Evolutionary conservation across 2,888 invertebrate genomes (phyloP), one percentile per base, ranked within the genome.

Genomic region (Chloroclystis v-ata): DNA sequence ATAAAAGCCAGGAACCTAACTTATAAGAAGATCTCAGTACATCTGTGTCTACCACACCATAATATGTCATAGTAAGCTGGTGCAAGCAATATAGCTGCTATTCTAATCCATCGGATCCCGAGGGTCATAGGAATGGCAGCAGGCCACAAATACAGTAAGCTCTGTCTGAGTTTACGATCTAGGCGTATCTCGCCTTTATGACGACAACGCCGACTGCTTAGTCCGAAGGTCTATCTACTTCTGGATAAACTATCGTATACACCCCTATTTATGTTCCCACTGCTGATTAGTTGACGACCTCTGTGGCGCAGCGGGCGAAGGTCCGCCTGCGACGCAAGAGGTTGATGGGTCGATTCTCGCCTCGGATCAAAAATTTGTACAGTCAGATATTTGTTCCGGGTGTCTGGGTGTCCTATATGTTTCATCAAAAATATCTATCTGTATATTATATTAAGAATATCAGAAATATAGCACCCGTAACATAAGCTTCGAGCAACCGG

Each of bases 81-180:
- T 54, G 56, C 57, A 60, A 52, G 60, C 64, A 61, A 67, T 72
- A 72, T 57, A 52, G 60, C 55, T 52, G 62, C 56, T 60, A 59
- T 59, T 55, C 63, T 73, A 73, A 75, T 72, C 75, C 71, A 65
- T 57, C 52, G 74, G 70, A 66, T 69, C 59, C 59, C 56, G 49
- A 66, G 69, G 74, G 75, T 74, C 69, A 69, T 60, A 61, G 67
- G 64, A 66, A 74, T 73, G 75, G 74, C 75, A 72, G 63, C 67
- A 73, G 74, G 75, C 73, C 76, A 69, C 76, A 74, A 68, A 67
- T 68, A 69, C 72, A 68, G 69, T 78, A 78, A 78, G 75, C 74
- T 72, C 63, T 67, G 72, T 75, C 78, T 72, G 71, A 80, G 75
- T 84, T 85, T 85, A 84, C 79, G 83, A 84, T 56, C 69, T 57